Conservation (phyloP, 2,113 vertebrate genomes). For the Pseudonaja textilis region DNA sequence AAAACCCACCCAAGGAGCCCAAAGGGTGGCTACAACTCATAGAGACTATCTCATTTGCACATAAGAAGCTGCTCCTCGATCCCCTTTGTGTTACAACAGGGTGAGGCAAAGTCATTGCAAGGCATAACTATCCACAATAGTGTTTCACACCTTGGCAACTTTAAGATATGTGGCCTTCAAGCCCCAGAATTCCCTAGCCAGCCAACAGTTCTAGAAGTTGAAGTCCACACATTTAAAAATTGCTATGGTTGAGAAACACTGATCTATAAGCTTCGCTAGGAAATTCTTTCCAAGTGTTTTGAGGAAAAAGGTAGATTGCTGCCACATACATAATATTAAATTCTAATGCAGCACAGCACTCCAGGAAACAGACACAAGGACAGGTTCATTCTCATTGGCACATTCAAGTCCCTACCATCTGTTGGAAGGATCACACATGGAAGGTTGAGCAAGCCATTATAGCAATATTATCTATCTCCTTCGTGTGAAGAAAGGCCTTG, state of each 20-base stretch:
- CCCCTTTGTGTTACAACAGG: background rate
- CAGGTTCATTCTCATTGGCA: background rate
- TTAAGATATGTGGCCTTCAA: background rate
- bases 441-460: background rate
- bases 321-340: background rate
- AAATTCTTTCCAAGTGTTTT: too few species aligned
- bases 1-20: accelerated
- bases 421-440: too few species aligned
- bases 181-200: background rate
- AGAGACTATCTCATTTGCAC: background rate
- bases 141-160: background rate
- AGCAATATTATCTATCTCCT: background rate
- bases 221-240: background rate
- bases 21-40: background rate
- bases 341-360: background rate
- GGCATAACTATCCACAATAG: background rate
- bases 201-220: background rate
- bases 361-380: background rate
- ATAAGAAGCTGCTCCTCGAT: background rate
- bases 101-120: background rate
- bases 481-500: background rate
- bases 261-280: background rate
- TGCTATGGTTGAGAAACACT: background rate
- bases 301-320: background rate
- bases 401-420: background rate